Base-by-base conservation (phyloP, 2,113 vertebrate species). In the Osmerus mordax region DNA sequence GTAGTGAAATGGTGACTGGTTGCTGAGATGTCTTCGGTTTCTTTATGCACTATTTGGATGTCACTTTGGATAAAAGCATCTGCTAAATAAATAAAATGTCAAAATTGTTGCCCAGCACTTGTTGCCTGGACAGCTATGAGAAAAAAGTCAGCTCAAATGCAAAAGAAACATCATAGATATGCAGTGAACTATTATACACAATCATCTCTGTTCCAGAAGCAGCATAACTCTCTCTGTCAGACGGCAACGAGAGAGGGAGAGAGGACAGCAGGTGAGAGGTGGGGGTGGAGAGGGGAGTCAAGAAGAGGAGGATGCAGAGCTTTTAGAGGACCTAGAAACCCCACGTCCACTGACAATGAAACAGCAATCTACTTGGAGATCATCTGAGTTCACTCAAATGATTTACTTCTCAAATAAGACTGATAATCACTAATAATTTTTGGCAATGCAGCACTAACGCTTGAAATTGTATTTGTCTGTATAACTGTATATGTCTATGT, bases 341-440 rank as follows among this genome's bases (percentile, higher is more conserved):
- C 78, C 3, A 29, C 78, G 25, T 65, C 15, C 1, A 60, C 60
- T 13, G 90, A 91, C n/a, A 53, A 84, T 12, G 91, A 92, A 9
- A 86, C 88, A 0, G 89, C 82, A 69, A 86, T 93, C 56, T 93
- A 93, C 68, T 62, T 93, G 68, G 92, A 93, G 77, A 87, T 93
- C 70, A 82, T 93, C 58, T 93, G 79, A 90, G 25, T 28, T 29
- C 36, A 70, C 58, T 72, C 61, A 70, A 51, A 9, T 52, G 4
- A 15, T 13, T 19, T 62, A 62, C 19, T 23, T 23, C 21, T 76
- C 23, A 1, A 18, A 69, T n/a, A 76, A 1, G 47, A 65, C 18
- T 12, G 2, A 65, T 65, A 58, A 4, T 73, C 25, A 68, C 53
- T 36, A 36, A 36, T 36, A 36, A 6, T 36, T 1, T 36, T 36